phyloP scores from a whole-genome alignment of 2,797 vertebrate species.

The Botia almorhae region DNA sequence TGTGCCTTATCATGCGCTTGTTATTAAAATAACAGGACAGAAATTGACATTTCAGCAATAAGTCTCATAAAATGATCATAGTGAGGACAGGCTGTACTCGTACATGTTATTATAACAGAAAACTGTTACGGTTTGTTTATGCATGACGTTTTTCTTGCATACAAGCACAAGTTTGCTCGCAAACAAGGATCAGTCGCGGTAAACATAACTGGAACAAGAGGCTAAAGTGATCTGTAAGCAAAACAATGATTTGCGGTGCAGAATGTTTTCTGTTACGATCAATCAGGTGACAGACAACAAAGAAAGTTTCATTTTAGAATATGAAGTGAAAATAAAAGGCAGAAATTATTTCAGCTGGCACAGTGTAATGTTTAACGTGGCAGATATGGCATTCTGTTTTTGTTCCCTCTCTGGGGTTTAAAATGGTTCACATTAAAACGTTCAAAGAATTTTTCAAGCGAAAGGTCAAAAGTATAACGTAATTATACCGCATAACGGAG shows the following conservation, averaged over 20 bases:
- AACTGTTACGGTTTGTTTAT: conserved; percentile 31
- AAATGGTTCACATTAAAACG: conserved; percentile 78
- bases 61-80: conserved; percentile 76
- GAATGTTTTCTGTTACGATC: conserved; percentile 97
- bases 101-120: conserved; percentile 28
- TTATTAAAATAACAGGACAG: conserved; percentile 64
- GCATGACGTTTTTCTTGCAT: conserved; percentile 1
- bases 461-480: conserved; percentile 84
- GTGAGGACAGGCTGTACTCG: conserved; percentile 9
- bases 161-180: conserved; percentile 48
- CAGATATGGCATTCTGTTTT: conserved; percentile 83
- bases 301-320: conserved; percentile 95
- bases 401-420: conserved; percentile 71
- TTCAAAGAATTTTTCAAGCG: conserved; percentile 66
- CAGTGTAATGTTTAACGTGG: conserved; percentile 86
- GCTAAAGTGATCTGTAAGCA: conserved; percentile 83
- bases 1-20: conserved; percentile 85
- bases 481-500: conserved; percentile 77
- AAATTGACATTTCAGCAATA: conserved; percentile 55
- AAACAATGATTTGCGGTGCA: conserved; percentile 87
- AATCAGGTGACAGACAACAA: conserved; percentile 97
- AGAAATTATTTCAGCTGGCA: conserved; percentile 88
- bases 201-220: conserved; percentile 91
- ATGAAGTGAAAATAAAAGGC: conserved; percentile 99
- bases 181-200: conserved; percentile 44